These are phyloP conservation scores for Homarus gammarus DNA, from an alignment of 2,888 invertebrate species.

Conservation along the genomic window DNA sequence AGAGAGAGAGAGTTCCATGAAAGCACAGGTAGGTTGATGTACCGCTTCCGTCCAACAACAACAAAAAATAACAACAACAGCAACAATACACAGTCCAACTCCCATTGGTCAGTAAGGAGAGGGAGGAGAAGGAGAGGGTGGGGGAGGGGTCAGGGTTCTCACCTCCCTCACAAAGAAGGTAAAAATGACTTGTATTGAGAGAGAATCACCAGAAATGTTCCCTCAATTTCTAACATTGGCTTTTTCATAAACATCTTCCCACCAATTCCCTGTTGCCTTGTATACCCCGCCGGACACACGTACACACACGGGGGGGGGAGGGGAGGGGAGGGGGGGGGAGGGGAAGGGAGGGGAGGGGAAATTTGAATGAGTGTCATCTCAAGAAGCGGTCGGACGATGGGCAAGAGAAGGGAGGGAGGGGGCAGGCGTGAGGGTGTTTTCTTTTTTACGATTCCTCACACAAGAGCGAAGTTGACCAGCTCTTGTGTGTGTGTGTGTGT, in stretches of 20 bases:
- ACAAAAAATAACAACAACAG: too few relatives aligned
- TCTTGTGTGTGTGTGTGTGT: too few relatives aligned
- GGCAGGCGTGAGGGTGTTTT: neutral
- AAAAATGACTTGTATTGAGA: slow-evolving; percentile 50
- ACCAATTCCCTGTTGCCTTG: neutral
- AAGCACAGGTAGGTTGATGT: too few relatives aligned
- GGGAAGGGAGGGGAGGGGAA: neutral
- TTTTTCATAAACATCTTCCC: neutral
- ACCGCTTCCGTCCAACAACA: too few relatives aligned
- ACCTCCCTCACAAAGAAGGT: neutral
- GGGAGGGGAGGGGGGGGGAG: neutral
- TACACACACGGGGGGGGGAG: neutral
- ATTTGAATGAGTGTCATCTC: neutral
- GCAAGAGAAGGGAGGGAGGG: neutral
- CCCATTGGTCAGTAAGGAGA: too few relatives aligned
- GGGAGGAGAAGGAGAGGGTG: too few relatives aligned
- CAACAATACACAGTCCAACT: too few relatives aligned
- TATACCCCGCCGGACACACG: neutral
- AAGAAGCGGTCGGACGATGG: neutral
- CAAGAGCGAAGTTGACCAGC: too few relatives aligned
- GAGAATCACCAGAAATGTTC: slow-evolving; percentile 50
- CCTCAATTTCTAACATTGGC: slow-evolving; percentile 38
- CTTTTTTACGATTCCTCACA: too few relatives aligned
- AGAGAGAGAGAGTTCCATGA: too few relatives aligned
- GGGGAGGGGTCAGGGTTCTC: too few relatives aligned